These are phyloP conservation scores for Micromussa lordhowensis DNA, from an alignment of 92 coral and sea anemone genomes.

Conservation along the genomic window DNA sequence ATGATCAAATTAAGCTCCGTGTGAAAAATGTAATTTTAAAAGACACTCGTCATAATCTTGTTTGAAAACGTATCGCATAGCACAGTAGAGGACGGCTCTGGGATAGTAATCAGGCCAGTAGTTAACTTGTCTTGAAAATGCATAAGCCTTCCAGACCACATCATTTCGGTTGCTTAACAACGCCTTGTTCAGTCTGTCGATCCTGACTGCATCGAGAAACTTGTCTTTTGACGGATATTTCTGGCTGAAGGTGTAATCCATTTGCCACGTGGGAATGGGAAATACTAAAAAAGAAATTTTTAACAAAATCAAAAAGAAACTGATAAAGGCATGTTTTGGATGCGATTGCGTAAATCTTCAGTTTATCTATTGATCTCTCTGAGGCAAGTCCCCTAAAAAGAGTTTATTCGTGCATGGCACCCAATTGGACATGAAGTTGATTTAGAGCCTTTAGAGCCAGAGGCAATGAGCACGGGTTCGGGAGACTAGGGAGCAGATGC, in stretches of 20 bases:
- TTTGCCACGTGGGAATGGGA: constrained; percentile 71
- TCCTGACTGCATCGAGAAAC: constrained; percentile 72
- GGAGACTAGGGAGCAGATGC: too few species aligned
- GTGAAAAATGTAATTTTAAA: constrained; percentile 3
- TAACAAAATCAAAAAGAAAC: too few species aligned
- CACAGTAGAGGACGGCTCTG: constrained; percentile 76
- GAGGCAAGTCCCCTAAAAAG: too few species aligned
- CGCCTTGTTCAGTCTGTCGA: constrained; percentile 70
- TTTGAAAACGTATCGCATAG: constrained; percentile 70
- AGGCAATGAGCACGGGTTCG: too few species aligned
- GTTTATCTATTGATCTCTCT: too few species aligned
- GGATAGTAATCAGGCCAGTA: constrained; percentile 70
- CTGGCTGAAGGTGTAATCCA: constrained; percentile 77
- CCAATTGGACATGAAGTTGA: too few species aligned
- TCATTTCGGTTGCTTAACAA: constrained; percentile 70
- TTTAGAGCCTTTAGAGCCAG: too few species aligned
- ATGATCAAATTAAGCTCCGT: background rate
- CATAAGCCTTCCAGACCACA: constrained; percentile 59
- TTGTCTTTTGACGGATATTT: constrained; percentile 74
- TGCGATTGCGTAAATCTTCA: too few species aligned
- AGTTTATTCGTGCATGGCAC: too few species aligned
- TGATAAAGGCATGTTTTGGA: background rate
- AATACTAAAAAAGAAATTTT: background rate
- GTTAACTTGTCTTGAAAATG: constrained; percentile 69
- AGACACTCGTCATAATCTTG: constrained; percentile 66